Base-by-base conservation (phyloP, 2,888 invertebrate species). In the Papilio protenor region DNA sequence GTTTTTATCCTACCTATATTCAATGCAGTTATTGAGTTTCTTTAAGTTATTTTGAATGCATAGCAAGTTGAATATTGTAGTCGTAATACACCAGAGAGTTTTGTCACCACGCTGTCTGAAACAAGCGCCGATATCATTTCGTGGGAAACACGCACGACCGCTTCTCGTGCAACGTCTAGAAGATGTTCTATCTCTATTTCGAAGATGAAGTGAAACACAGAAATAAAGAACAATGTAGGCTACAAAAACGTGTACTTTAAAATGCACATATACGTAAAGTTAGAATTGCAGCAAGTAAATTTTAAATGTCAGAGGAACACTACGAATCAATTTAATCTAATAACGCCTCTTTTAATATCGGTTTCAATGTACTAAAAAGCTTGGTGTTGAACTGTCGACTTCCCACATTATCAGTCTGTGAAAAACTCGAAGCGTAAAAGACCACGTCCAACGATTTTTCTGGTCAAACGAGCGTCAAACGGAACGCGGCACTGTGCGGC, bases 381-480 rank as follows among this genome's bases (percentile, higher is more conserved):
- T 12, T 49, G 14, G 21, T 27, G 18, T 5, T n/a, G n/a, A 8
- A 3, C 40, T n/a, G 11, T 40, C 11, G 21, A 45, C 66, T 69
- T 69, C 66, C 66, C 66, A 69, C 45, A 69, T 45, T 69, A 45
- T 40, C 66, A 57, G 23, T 76, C 45, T 57, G 57, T 18, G 49
- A 33, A 74, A 33, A 27, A 23, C 40, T 16, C 47, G 55, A 69
- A 77, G 66, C 77, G 57, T 66, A 64, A 75, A 64, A 57, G 83
- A 84, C 87, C 91, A 90, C 90, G 90, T 89, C 84, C 86, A 81
- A 83, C 87, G 85, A 91, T 92, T 93, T 93, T 93, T 93, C 92
- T 92, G 93, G 93, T 92, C 93, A 93, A 92, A 91, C 90, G 89
- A 89, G 90, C 88, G 85, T 84, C 85, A 85, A 86, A 86, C 85